These are phyloP conservation scores for Columba livia DNA, from an alignment of 2,113 vertebrate species.

Conservation along the genomic window DNA sequence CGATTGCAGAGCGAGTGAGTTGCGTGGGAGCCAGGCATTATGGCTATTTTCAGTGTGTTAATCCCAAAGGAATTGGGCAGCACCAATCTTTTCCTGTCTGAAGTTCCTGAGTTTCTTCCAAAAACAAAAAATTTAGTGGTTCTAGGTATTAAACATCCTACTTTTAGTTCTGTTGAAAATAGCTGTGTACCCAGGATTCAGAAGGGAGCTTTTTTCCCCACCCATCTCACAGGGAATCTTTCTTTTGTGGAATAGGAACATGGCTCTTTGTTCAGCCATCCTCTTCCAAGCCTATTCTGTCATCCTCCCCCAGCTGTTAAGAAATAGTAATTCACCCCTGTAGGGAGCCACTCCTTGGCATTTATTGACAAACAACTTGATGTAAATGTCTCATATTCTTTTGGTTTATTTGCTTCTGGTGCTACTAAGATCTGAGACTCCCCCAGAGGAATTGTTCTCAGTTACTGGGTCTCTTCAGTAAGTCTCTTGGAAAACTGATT, in stretches of 20 bases:
- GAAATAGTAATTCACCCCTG: conserved; percentile 18
- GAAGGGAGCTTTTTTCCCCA: not conserved
- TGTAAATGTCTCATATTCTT: conserved; percentile 24
- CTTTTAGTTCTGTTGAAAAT: not conserved
- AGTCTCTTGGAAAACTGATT: not conserved
- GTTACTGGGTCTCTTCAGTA: not conserved
- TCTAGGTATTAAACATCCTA: not conserved
- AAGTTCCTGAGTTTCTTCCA: conserved; percentile 12
- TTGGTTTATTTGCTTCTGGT: conserved; percentile 14
- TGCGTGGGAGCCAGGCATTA: conserved; percentile 50
- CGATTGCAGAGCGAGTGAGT: not conserved
- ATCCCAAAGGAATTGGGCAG: not conserved
- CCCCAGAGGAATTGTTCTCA: not conserved
- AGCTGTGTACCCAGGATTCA: not conserved
- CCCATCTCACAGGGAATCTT: not conserved
- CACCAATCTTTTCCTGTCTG: not conserved
- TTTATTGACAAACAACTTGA: conserved; percentile 44
- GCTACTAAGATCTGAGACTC: not conserved
- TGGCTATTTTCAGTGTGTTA: conserved; percentile 33
- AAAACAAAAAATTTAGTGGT: not conserved
- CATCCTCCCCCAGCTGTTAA: not conserved
- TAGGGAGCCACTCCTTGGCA: conserved; percentile 17
- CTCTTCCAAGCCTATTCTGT: not conserved
- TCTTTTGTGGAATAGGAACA: not conserved
- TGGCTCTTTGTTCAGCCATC: not conserved